Evolutionary conservation across 2,797 vertebrate genomes (phyloP).

Genomic region (Phylloscopus collybita): DNA sequence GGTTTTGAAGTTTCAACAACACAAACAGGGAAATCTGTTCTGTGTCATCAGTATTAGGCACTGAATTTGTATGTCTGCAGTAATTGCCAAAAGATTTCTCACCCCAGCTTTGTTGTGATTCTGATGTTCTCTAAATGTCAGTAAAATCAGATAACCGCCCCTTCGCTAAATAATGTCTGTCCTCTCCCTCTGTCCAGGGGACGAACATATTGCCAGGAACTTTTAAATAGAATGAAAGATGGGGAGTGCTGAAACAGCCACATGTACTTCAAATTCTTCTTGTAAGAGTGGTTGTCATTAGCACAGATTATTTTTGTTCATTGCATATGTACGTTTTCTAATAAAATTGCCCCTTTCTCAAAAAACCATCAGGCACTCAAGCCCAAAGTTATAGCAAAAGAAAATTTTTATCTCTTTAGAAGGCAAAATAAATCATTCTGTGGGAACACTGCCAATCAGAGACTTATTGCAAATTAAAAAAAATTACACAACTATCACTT

Average conservation of each 20-base stretch:
- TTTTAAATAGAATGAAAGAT: constrained; percentile 78
- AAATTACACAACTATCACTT: neutral
- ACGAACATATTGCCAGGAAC: constrained; percentile 67
- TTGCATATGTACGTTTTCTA: constrained; percentile 9
- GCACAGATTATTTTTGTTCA: constrained; percentile 70
- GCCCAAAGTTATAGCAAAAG: neutral
- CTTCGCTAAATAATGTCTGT: constrained; percentile 25
- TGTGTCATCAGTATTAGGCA: constrained; percentile 12
- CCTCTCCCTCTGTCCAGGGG: constrained; percentile 28
- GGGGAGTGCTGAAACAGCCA: constrained; percentile 64
- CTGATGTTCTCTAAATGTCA: constrained; percentile 45
- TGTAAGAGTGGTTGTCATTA: constrained; percentile 63
- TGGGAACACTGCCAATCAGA: neutral
- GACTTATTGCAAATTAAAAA: neutral
- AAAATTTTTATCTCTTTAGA: constrained; percentile 6
- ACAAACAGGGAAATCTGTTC: constrained; percentile 49
- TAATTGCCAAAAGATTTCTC: constrained; percentile 41
- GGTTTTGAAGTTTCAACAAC: constrained; percentile 40
- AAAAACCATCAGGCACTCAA: neutral
- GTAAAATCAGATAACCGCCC: constrained; percentile 49
- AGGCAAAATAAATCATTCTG: neutral
- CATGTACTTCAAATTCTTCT: constrained; percentile 63
- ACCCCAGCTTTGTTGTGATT: constrained; percentile 36
- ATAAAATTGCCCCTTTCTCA: constrained; percentile 6
- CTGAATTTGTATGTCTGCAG: constrained; percentile 15